Percentiles rank a stretch among this genome's conserved stretches.
Evolutionary conservation across 2,113 vertebrate species (phyloP).

Genomic region (Campylomormyrus numenius): DNA sequence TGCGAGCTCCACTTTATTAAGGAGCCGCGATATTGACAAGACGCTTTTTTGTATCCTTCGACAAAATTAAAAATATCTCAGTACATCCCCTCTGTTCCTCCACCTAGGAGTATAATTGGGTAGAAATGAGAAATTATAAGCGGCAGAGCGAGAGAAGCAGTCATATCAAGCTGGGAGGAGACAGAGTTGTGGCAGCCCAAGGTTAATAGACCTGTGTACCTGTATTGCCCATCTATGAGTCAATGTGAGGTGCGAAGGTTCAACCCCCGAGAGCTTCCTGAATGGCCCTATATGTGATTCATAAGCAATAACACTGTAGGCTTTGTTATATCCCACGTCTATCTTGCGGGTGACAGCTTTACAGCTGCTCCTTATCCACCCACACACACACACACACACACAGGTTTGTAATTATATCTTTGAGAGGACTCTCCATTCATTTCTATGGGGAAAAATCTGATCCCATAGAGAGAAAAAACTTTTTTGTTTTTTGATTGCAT

Average conservation of each 20-base stretch:
- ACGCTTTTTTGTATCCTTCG: not conserved
- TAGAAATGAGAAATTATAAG: slow-evolving; percentile 12
- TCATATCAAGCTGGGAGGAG: not conserved
- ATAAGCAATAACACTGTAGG: slow-evolving; percentile 6
- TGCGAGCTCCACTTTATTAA: not conserved
- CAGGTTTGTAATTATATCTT: too few species aligned
- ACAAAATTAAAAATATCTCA: not conserved
- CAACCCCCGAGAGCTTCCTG: not conserved
- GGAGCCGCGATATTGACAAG: not conserved
- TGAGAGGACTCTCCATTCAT: not conserved
- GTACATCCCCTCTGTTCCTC: not conserved
- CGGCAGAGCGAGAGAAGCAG: not conserved
- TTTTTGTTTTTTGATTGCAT: too few species aligned
- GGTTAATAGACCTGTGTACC: slow-evolving; percentile 1
- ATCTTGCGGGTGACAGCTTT: slow-evolving; percentile 19
- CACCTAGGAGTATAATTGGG: not conserved
- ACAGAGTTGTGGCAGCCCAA: not conserved
- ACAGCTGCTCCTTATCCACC: not conserved
- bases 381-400: not conserved
- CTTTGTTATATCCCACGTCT: slow-evolving; percentile 13
- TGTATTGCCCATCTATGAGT: not conserved
- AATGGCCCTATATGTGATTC: not conserved
- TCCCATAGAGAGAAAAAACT: too few species aligned
- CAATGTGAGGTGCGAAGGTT: not conserved
- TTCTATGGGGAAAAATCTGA: not conserved